Conservation (phyloP, 64 coral and sea anemone species). For the Montipora capricornis region DNA sequence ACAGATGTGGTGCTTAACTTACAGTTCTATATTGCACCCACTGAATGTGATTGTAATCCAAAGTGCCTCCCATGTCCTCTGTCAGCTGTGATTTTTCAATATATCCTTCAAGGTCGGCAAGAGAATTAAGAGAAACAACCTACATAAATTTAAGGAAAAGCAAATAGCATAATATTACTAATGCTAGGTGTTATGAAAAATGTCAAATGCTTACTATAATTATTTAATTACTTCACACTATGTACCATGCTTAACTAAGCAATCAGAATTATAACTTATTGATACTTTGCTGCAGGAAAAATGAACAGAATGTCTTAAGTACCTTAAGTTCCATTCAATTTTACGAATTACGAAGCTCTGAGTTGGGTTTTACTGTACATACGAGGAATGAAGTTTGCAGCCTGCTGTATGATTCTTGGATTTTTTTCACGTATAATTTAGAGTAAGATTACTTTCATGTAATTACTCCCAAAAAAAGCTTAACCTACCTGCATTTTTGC, state of each 20-base stretch:
- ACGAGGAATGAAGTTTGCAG: too few species aligned
- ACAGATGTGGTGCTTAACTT: background rate
- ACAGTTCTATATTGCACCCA: conserved; percentile 90
- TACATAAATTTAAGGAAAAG: background rate
- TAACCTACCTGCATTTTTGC: conserved; percentile 32
- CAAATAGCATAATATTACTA: too few species aligned
- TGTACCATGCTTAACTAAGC: too few species aligned
- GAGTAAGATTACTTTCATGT: too few species aligned
- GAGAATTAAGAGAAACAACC: conserved; percentile 70
- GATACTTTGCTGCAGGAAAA: background rate
- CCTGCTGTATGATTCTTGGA: too few species aligned
- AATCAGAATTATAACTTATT: too few species aligned
- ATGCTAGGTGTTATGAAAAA: too few species aligned
- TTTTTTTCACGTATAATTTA: too few species aligned
- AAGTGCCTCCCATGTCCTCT: conserved; percentile 72
- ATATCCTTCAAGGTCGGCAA: conserved; percentile 72
- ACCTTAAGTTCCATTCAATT: background rate
- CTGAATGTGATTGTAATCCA: conserved; percentile 80
- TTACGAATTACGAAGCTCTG: background rate
- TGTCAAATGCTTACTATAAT: too few species aligned
- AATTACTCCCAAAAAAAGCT: too few species aligned
- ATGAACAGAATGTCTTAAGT: background rate
- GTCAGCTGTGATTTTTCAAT: conserved; percentile 79
- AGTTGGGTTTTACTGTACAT: too few species aligned
- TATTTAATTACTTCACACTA: too few species aligned